Evolutionary conservation across 2,888 invertebrate species (phyloP), one percentile per base, ranked within the genome.

Genomic region (Leuctra nigra): DNA sequence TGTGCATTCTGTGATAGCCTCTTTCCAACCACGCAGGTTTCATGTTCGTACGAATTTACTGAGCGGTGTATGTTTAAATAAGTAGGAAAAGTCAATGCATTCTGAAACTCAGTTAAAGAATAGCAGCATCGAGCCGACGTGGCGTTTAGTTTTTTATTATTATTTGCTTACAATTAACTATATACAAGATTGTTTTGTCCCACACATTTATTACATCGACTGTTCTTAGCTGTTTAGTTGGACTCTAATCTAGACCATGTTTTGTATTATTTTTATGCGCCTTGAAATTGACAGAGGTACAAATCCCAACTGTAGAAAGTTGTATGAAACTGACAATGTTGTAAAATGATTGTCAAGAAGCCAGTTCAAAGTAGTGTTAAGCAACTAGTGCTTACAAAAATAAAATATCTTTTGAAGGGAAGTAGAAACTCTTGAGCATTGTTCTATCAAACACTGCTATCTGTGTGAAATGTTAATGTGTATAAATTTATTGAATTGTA

Each of bases 1-100:
- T 62, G 62, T 62, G 60, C 60, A 61, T 61, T 62, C 62, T 62
- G 62, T 62, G 62, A 62, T 62, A 62, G 62, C 62, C 57, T 61
- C 50, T 62, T 61, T 59, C 57, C 56, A 61, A 55, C 58, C 52
- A 52, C 54, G 38, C 57, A 59, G 53, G 52, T 61, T 53, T 55
- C 38, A 61, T 53, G 35, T 54, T 52, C 55, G 35, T 58, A 60
- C 52, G 36, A 54, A 44, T 61, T 50, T n/a, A 53, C 36, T 58
- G 59, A 59, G 47, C 55, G 50, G 59, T 47, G 55, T 50, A 57
- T 59, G 55, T 39, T 57, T 33, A 33, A 18, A 18, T 46, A 33
- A 47, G 22, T 44, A 36, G 36, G 33, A 58, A 47, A 46, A 55
- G 18, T 46, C 55, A n/a, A 22, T 14, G 36, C 23, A 23, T 58